Conservation (phyloP, 2,113 vertebrate species). For the Xiphias gladius region DNA sequence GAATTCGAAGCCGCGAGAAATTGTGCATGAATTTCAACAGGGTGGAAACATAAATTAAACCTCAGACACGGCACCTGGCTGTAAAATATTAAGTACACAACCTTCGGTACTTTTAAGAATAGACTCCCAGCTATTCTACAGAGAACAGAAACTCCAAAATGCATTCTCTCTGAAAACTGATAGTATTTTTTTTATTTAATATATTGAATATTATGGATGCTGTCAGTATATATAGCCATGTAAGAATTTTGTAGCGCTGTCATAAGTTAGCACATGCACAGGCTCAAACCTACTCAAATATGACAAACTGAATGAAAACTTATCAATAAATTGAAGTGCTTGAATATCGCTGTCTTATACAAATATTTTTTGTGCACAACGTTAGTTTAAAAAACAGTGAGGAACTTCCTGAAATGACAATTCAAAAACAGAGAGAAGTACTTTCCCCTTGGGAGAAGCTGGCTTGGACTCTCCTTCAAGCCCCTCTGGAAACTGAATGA, state of each 20-base stretch:
- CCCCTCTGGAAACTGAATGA: neutral
- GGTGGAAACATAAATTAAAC: neutral
- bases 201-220: neutral
- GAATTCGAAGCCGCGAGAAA: neutral
- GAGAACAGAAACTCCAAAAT: neutral
- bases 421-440: neutral
- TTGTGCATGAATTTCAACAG: neutral
- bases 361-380: neutral
- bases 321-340: neutral
- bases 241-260: neutral
- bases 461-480: neutral
- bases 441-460: neutral
- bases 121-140: neutral
- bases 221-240: neutral
- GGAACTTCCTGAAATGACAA: too few species aligned
- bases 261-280: too few species aligned
- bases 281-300: neutral
- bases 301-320: neutral
- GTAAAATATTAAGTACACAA: slow-evolving; percentile 4
- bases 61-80: neutral
- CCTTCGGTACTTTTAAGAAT: neutral
- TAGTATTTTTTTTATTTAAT: neutral
- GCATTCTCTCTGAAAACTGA: neutral
- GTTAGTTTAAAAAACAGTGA: too few species aligned
- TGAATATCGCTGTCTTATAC: too few species aligned